Base-by-base conservation (phyloP, 2,888 invertebrate species). In the Ormyrus thymus region DNA sequence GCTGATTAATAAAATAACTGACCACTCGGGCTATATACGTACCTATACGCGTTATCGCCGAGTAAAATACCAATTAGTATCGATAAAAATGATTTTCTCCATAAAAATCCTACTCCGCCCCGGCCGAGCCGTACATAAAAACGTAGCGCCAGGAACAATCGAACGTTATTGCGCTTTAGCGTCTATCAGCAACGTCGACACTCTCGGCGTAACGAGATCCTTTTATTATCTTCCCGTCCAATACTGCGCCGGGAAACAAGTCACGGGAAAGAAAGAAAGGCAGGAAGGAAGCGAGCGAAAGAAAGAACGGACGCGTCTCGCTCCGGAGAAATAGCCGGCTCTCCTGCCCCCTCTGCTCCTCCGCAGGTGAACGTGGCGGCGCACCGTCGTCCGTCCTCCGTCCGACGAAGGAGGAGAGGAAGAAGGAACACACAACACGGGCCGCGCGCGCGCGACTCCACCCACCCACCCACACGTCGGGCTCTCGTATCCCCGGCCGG, bases 401-500 rank as follows among this genome's bases (percentile, higher is more conserved):
- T 2, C 29, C 29, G 29, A 29, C 29, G 29, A 29, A 29, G 29
- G 29, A 29, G 29, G 29, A 29, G 29, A 29, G 3, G 29, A 2
- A 29, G 29, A 29, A 29, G 29, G 29, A 76, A 76, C 48, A 48
- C 50, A 58, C 56, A 50, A 64, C 64, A 50, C 62, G 29, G 29
- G 29, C 6, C 69, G 9, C 74, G 43, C 59, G 11, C 53, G 50
- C 53, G 43, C 75, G 64, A 72, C 29, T 29, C 29, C 29, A 29
- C 29, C 29, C 29, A 29, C 29, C 0, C 29, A 29, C 29, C 1
- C 29, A 29, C 29, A 1, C 29, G 29, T 29, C 29, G 29, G 29
- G 53, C 70, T 71, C 68, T 4, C 43, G 51, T 81, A 78, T 81
- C 15, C 68, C 80, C 80, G 74, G 81, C 80, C 81, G 79, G 81